A percentile compares a stretch with the other conserved stretches of the same genome.
Conservation (phyloP, 2,888 invertebrate genomes). For the Lysandra bellargus region DNA sequence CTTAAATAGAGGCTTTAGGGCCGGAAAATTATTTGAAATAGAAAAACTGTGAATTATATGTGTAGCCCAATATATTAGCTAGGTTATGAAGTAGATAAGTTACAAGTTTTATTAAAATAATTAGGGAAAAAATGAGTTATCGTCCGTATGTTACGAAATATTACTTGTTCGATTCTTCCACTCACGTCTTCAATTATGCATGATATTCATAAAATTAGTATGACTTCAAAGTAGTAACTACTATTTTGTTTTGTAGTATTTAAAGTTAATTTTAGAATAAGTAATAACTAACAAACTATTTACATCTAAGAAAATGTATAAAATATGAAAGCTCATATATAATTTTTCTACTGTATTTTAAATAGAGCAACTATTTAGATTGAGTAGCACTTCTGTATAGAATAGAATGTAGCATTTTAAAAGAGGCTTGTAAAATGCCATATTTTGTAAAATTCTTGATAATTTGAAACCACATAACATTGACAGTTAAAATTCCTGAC, state of each 20-base stretch:
- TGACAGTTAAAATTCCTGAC: too few relatives aligned
- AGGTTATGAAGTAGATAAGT: too few relatives aligned
- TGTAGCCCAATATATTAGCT: too few relatives aligned
- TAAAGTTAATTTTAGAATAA: neutral
- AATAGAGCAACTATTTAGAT: neutral
- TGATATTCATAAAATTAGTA: neutral
- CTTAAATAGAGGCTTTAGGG: too few relatives aligned
- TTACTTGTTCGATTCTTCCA: too few relatives aligned
- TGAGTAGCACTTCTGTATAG: neutral
- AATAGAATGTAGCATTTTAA: neutral
- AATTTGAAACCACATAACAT: too few relatives aligned
- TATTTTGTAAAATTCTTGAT: neutral
- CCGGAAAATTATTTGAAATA: too few relatives aligned
- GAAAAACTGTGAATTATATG: too few relatives aligned
- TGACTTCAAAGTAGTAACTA: neutral
- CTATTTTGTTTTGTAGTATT: neutral
- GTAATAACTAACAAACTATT: neutral
- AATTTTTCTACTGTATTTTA: neutral
- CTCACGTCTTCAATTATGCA: neutral
- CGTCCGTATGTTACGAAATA: too few relatives aligned
- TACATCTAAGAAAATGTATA: neutral
- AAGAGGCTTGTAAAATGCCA: neutral
- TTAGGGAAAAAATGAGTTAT: too few relatives aligned
- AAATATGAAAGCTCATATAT: neutral
- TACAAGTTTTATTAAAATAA: too few relatives aligned